phyloP scores from a whole-genome alignment of 1,140 invertebrate genomes.

The Bombus haemorrhoidalis region DNA sequence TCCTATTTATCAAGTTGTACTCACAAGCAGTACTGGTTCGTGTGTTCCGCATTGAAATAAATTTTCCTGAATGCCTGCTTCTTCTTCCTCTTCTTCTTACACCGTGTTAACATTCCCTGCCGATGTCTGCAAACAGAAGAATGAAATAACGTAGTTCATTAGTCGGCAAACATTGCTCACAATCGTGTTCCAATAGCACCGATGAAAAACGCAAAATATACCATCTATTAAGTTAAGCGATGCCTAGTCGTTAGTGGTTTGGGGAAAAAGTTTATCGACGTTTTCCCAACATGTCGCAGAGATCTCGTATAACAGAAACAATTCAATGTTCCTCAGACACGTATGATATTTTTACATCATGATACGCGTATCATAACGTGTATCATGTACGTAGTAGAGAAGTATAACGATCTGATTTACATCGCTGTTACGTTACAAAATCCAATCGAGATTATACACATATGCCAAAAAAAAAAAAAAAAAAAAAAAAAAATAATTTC shows the following conservation, averaged over 20 bases:
- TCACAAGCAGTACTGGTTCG: conserved; percentile 18
- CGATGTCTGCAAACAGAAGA: conserved; percentile 27
- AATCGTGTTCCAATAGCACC: background rate
- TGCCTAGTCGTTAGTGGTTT: conserved; percentile 10
- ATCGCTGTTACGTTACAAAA: background rate
- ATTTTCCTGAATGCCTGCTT: conserved; percentile 29
- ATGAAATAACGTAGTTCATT: conserved; percentile 36
- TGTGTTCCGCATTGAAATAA: conserved; percentile 40
- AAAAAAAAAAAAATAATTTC: background rate
- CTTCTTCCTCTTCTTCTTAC: conserved; percentile 30
- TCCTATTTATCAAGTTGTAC: conserved; percentile 22
- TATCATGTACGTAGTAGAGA: no score
- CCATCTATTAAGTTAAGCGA: background rate
- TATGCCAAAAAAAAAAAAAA: no score
- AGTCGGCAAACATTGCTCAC: background rate
- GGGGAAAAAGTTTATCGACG: background rate
- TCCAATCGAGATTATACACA: background rate
- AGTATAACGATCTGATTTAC: no score
- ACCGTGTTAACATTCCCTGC: conserved; percentile 27
- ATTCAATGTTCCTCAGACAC: no score
- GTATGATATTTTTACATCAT: no score
- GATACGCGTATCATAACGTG: no score
- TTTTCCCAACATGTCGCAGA: background rate
- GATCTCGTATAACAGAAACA: background rate
- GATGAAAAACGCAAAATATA: background rate